Conservation (phyloP, 2,888 invertebrate species). For the Hydrotaea cyrtoneurina region DNA sequence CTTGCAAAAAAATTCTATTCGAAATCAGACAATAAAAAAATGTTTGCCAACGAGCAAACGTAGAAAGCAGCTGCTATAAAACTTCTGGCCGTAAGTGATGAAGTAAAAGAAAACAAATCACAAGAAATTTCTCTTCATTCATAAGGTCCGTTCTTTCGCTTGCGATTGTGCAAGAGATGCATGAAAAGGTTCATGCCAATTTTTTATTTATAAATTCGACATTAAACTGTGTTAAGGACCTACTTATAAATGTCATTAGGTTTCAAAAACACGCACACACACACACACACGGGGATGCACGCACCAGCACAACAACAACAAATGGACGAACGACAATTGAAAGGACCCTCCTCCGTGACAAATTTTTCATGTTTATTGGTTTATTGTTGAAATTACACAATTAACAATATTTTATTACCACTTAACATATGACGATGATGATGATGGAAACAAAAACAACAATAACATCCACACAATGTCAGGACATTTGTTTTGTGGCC, state of each 20-base stretch:
- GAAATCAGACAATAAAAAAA: conserved; percentile 28
- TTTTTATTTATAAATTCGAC: conserved; percentile 59
- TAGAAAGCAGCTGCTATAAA: conserved; percentile 52
- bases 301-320: not conserved
- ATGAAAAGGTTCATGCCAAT: conserved; percentile 38
- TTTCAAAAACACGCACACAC: not conserved
- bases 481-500: conserved; percentile 28
- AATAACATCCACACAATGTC: conserved; percentile 33
- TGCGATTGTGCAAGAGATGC: not conserved
- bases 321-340: not conserved
- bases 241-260: conserved; percentile 65
- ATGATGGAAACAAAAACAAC: conserved; percentile 56
- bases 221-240: conserved; percentile 67
- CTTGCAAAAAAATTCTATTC: conserved; percentile 14
- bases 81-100: too few relatives aligned
- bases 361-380: conserved; percentile 65
- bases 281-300: not conserved
- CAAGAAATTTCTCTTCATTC: conserved; percentile 28
- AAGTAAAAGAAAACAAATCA: not conserved
- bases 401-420: conserved; percentile 77
- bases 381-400: conserved; percentile 71
- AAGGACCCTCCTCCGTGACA: conserved; percentile 64
- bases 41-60: conserved; percentile 27
- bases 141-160: conserved; percentile 28
- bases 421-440: conserved; percentile 77